Evolutionary conservation across 2,113 vertebrate genomes (phyloP).

Genomic region (Mirza zaza): DNA sequence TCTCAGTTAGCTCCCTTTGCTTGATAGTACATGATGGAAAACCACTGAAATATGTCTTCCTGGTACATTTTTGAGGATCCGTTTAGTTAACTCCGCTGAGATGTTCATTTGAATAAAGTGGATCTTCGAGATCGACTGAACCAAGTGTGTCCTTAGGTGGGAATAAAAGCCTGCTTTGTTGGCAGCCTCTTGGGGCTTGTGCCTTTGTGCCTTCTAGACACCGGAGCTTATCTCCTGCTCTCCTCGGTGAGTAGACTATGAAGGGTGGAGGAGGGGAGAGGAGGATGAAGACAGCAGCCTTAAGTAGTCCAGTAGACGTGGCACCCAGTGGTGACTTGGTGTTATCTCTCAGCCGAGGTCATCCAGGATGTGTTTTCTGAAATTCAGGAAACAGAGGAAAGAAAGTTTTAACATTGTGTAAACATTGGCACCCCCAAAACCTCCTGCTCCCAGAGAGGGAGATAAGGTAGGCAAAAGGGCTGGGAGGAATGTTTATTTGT

Average conservation of each 20-base stretch:
- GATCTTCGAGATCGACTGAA: slow-evolving; percentile 72
- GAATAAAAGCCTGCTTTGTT: slow-evolving; percentile 81
- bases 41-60: slow-evolving; percentile 16
- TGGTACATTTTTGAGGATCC: slow-evolving; percentile 49
- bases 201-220: slow-evolving; percentile 58
- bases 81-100: slow-evolving; percentile 65
- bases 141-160: slow-evolving; percentile 80
- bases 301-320: not conserved
- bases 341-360: slow-evolving; percentile 86
- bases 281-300: not conserved
- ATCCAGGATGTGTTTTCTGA: slow-evolving; percentile 89
- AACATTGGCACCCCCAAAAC: slow-evolving; percentile 88
- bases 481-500: slow-evolving; percentile 84
- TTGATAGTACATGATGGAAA: not conserved
- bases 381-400: slow-evolving; percentile 90
- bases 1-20: not conserved
- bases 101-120: slow-evolving; percentile 64
- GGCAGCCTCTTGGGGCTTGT: slow-evolving; percentile 65
- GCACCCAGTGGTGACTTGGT: slow-evolving; percentile 72
- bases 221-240: not conserved
- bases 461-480: slow-evolving; percentile 86
- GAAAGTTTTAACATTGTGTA: slow-evolving; percentile 92
- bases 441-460: slow-evolving; percentile 84
- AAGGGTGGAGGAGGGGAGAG: not conserved
- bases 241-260: not conserved